Conservation (phyloP, 2,113 vertebrate species). For the Brienomyrus longianalis region DNA sequence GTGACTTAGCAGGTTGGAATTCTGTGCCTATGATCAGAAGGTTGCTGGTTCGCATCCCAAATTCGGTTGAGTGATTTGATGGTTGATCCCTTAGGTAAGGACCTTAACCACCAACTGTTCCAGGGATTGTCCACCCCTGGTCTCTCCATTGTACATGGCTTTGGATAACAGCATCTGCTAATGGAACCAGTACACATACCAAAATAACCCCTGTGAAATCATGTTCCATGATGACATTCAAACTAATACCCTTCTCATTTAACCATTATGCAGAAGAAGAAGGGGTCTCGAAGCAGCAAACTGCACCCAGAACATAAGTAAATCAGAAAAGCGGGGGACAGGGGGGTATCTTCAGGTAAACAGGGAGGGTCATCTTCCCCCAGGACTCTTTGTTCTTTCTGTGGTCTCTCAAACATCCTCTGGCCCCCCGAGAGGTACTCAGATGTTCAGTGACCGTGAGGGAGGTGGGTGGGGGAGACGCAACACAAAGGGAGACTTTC, state of each 20-base stretch:
- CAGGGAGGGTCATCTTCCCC: background rate
- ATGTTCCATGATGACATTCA: background rate
- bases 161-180: background rate
- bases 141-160: background rate
- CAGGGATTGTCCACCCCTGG: background rate
- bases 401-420: background rate
- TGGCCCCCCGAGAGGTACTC: background rate
- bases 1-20: background rate
- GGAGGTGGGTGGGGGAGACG: conserved; percentile 34
- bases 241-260: background rate
- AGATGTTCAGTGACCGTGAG: conserved; percentile 35
- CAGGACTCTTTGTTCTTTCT: background rate
- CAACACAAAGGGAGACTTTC: background rate
- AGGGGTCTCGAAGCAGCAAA: background rate
- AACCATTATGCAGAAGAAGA: background rate
- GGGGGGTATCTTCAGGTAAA: background rate
- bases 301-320: background rate
- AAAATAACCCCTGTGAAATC: background rate
- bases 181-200: background rate
- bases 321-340: background rate
- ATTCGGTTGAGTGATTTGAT: background rate
- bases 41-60: background rate
- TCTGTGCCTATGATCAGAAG: background rate
- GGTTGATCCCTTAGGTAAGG: background rate
- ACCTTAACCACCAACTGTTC: background rate